Evolutionary conservation across 2,797 vertebrate genomes (phyloP).

Genomic region (Scyliorhinus canicula): DNA sequence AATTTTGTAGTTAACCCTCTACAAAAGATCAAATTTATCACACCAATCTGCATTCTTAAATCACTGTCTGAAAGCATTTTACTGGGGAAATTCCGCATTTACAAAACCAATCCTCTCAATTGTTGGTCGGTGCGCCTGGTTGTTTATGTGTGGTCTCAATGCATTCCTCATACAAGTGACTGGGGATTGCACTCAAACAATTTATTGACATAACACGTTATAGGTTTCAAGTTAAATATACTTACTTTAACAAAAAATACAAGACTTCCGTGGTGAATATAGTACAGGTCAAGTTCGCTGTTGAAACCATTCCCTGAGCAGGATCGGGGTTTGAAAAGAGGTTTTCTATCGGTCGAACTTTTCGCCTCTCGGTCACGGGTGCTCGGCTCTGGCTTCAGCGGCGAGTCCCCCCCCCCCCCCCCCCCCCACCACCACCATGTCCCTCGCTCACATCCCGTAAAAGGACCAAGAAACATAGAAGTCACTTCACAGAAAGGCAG

Average conservation of each 20-base stretch:
- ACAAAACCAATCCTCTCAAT: background rate
- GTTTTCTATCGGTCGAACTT: background rate
- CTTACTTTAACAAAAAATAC: background rate
- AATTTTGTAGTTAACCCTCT: background rate
- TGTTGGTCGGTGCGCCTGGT: background rate
- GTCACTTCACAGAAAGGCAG: background rate
- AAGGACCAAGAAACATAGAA: background rate
- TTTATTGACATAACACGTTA: background rate
- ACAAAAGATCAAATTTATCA: background rate
- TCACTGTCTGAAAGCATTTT: background rate
- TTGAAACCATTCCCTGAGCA: background rate
- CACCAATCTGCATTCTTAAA: background rate
- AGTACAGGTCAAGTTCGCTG: no score
- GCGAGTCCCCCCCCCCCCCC: no score
- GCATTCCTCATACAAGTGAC: background rate
- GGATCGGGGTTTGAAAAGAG: background rate
- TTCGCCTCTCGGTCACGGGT: background rate
- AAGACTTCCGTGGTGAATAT: background rate
- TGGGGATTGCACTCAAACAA: background rate
- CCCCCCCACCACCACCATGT: no score
- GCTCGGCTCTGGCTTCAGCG: background rate
- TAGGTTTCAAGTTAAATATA: background rate
- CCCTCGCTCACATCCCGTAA: no score
- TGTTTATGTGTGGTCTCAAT: background rate
- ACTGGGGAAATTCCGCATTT: background rate